Conservation (phyloP, 1,140 invertebrate species). For the Tetramorium simillimum region DNA sequence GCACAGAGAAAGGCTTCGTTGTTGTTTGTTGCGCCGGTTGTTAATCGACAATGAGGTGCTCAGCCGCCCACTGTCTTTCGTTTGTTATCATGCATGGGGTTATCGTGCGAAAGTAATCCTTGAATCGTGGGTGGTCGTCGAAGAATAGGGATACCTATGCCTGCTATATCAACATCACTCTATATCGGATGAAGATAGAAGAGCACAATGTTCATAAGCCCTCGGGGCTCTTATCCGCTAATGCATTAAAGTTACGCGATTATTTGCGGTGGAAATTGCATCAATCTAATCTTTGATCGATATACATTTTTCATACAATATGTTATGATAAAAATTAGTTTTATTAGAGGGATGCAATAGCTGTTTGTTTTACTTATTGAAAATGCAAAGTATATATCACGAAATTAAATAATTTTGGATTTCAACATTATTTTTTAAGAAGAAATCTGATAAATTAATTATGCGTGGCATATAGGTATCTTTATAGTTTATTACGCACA, state of each 20-base stretch:
- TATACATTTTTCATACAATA: background rate
- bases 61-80: slow-evolving; percentile 25
- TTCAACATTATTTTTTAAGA: background rate
- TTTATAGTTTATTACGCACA: background rate
- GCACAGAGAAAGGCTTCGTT: slow-evolving; percentile 58
- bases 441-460: background rate
- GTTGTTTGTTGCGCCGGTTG: slow-evolving; percentile 28
- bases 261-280: background rate
- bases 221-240: background rate
- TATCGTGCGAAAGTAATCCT: slow-evolving; percentile 69
- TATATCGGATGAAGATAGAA: background rate
- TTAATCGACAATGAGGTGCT: slow-evolving; percentile 20
- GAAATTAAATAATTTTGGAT: background rate
- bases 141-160: slow-evolving; percentile 13
- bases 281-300: background rate
- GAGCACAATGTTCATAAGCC: too few species aligned
- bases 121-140: slow-evolving; percentile 61
- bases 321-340: background rate
- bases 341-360: background rate
- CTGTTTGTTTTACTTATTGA: background rate
- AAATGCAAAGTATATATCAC: background rate
- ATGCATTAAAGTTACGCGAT: background rate
- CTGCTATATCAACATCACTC: background rate
- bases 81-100: slow-evolving; percentile 15
- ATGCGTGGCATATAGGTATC: background rate